These are phyloP conservation scores for Bos javanicus DNA, from an alignment of 2,113 vertebrate species.

Conservation along the genomic window DNA sequence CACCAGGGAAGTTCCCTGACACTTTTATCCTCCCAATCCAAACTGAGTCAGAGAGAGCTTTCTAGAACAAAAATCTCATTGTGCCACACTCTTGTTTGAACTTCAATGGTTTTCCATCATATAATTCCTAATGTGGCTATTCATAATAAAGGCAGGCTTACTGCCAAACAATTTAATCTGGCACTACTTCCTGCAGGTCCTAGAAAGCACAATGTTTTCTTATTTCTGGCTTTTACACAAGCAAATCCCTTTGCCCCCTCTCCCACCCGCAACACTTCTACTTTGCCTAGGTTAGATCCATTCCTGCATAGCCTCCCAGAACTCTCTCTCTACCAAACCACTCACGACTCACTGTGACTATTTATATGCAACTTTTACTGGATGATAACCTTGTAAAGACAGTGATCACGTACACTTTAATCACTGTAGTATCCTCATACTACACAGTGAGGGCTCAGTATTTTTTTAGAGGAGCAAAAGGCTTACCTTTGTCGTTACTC, in stretches of 20 bases:
- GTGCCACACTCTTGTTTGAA: neutral
- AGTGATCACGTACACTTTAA: neutral
- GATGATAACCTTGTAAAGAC: neutral
- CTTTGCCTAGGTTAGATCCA: neutral
- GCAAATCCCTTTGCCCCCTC: neutral
- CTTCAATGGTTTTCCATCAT: neutral
- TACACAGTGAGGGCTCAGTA: neutral
- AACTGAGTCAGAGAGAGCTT: neutral
- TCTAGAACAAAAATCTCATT: slow-evolving; percentile 5
- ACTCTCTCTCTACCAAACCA: neutral
- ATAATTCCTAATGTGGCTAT: neutral
- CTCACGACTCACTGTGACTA: neutral
- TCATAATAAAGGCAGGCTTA: neutral
- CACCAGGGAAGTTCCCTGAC: neutral
- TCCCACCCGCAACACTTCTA: neutral
- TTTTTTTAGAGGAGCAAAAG: neutral
- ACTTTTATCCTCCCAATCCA: neutral
- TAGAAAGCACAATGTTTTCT: neutral
- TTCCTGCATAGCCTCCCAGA: neutral
- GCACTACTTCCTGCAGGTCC: neutral
- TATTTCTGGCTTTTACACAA: neutral
- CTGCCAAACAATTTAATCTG: neutral
- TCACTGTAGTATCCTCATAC: neutral
- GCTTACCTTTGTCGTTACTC: slow-evolving; percentile 93
- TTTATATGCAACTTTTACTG: neutral